Evolutionary conservation across 64 coral and sea anemone species (phyloP), one percentile per base, ranked within the genome.

Genomic region (Anthopleura sola): DNA sequence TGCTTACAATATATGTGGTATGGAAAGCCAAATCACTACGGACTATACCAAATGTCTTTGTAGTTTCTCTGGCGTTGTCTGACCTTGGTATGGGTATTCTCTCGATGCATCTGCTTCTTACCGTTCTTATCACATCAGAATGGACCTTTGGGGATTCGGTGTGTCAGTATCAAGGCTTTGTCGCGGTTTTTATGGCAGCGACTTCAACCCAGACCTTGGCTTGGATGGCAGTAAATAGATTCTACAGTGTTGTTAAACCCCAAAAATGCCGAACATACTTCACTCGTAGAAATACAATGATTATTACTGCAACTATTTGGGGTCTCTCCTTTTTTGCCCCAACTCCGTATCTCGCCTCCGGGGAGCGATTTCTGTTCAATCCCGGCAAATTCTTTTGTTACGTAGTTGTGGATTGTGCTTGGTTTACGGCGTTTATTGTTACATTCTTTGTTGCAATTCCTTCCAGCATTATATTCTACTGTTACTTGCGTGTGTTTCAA

Each of bases 91-190:
- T 93, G 92, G 92, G 79, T 5, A 31, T 55, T 21, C 84, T 82
- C 23, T 77, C 87, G 0, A 44, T 49, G 20, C 14, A 60, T 56
- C 17, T 93, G 11, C 75, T 49, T 8, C 39, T 88, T 33, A 17
- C 55, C 16, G 83, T 86, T 26, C 37, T 82, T 3, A 58, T 89
- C 15, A 82, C 50, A 75, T 79, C 85, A 6, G 64, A 89, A 9
- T 93, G 92, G 92, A 38, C 85, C 7, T 93, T 86, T 34, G 87
- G 78, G 17, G 23, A 51, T 17, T 23, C 40, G 2, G 69, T 69
- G 1, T 93, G 92, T 75, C 92, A 93, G 40, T 83, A 84, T 66
- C 83, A 93, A 36, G 92, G 92, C 10, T 93, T 89, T 29, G 29
- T 82, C 8, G 81, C 85, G 7, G 55, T 75, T 12, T 74, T 75